Evolutionary conservation across 1,140 invertebrate genomes (phyloP).

Genomic region (Paraescarpia echinospica): DNA sequence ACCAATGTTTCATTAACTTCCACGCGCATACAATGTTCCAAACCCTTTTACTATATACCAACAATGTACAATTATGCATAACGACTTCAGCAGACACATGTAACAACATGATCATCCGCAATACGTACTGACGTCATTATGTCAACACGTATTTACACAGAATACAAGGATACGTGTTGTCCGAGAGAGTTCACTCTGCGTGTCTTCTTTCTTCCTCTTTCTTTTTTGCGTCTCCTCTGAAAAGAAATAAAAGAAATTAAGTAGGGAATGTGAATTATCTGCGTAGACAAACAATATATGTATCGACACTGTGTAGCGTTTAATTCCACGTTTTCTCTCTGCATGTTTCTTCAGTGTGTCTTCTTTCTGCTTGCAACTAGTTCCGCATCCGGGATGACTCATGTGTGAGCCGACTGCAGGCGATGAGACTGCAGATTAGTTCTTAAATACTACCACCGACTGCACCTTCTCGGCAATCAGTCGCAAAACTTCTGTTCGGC

Average conservation of each 20-base stretch:
- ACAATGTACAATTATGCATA: not conserved
- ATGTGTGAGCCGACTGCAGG: not conserved
- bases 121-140: not conserved
- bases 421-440: not conserved
- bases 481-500: not conserved
- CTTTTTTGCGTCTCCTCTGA: not conserved
- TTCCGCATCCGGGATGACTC: not conserved
- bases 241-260: not conserved
- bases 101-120: not conserved
- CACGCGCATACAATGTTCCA: not conserved
- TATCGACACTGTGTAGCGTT: not conserved
- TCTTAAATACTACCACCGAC: not conserved
- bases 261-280: not conserved
- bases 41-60: not conserved
- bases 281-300: not conserved
- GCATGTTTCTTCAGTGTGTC: not conserved
- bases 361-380: not conserved
- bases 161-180: not conserved
- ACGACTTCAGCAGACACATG: not conserved
- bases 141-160: not conserved
- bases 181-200: not conserved
- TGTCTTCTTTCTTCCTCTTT: not conserved
- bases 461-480: not conserved
- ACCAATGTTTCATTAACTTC: not conserved
- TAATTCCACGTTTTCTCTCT: not conserved